Conservation (phyloP, 2,888 invertebrate species). For the Mesochorus sp. region DNA sequence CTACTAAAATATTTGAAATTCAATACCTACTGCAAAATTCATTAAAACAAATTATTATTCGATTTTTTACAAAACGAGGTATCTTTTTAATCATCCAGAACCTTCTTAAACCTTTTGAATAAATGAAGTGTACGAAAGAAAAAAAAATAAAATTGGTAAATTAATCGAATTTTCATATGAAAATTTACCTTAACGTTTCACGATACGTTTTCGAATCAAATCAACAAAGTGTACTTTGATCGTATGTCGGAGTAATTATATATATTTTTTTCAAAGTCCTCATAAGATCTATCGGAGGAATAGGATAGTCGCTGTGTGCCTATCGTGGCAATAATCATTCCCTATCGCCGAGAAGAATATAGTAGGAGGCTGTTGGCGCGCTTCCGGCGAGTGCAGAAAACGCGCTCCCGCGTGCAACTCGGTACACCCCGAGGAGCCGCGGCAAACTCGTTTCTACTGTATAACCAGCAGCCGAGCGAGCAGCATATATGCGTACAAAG, state of each 20-base stretch:
- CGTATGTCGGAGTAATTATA: not conserved
- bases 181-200: too few species aligned
- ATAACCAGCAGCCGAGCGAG: conserved; percentile 33
- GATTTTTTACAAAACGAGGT: too few species aligned
- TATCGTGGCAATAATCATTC: not conserved
- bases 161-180: too few species aligned
- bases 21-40: too few species aligned
- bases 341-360: not conserved
- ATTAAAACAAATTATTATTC: too few species aligned
- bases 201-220: too few species aligned
- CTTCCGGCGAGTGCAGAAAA: conserved; percentile 25
- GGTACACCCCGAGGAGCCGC: conserved; percentile 12
- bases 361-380: conserved; percentile 24
- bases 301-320: not conserved
- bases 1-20: too few species aligned
- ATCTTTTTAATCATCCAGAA: too few species aligned
- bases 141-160: too few species aligned
- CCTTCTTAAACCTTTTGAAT: too few species aligned
- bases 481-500: not conserved
- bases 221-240: too few species aligned
- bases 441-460: conserved; percentile 57
- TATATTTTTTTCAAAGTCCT: not conserved
- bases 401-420: not conserved
- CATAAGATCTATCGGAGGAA: not conserved
- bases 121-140: too few species aligned